Evolutionary conservation across 2,888 invertebrate genomes (phyloP), one percentile per base, ranked within the genome.

Genomic region (Gryllus longicercus): DNA sequence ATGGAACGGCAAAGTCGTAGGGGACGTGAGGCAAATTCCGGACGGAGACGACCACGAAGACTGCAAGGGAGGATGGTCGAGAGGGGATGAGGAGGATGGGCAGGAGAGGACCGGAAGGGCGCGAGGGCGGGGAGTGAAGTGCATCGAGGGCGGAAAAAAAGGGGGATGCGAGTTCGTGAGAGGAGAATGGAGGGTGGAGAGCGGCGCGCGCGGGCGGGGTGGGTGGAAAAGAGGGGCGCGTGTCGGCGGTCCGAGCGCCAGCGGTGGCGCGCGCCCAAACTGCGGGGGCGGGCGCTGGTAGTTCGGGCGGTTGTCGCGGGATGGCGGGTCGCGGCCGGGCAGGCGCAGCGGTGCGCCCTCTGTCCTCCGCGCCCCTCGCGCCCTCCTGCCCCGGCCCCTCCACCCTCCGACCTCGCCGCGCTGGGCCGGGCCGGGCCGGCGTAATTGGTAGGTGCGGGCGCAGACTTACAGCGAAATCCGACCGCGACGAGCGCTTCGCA

Each of bases 241-340:
- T 3, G 25, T 4, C 25, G 18, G 76, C 25, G 16, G 76, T 21
- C n/a, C 25, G 25, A 76, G 49, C 25, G 63, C 63, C 63, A 63
- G 38, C 63, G 63, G 63, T 63, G 63, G 63, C 63, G 63, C 63
- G 63, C 63, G 63, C 63, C 63, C 63, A 14, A 63, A 63, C 63
- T 5, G 63, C 16, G n/a, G 63, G 63, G 63, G 63, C 74, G 76
- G 14, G 23, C 49, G 76, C 76, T 25, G 25, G 25, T 76, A 76
- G 76, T 49, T 76, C 25, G 25, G 18, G 49, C 18, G 76, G 18
- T n/a, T 14, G 76, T 25, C 49, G 76, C 16, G 76, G 14, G 76
- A 76, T 25, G 76, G 25, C 76, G 74, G n/a, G 74, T n/a, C 74
- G 76, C 77, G 23, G 49, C 38, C n/a, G 63, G 63, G 14, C 16